Evolutionary conservation across 2,888 invertebrate genomes (phyloP).

Genomic region (Heliconius cydno): DNA sequence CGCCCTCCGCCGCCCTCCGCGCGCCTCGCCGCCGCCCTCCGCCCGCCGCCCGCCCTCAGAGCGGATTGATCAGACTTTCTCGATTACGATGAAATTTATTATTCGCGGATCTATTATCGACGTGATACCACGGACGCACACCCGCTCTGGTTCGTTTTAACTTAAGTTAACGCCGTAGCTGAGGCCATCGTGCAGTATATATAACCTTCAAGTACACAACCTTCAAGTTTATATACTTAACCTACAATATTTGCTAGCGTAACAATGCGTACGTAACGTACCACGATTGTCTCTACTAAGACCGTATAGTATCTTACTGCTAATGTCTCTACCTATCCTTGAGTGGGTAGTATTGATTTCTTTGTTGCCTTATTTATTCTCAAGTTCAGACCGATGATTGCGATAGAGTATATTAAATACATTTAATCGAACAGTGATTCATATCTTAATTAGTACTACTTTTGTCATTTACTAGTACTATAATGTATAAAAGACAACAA

Average conservation of each 20-base stretch:
- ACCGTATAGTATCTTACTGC: constrained; percentile 24
- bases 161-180: background rate
- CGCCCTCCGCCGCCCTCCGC: constrained; percentile 24
- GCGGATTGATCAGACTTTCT: constrained; percentile 77
- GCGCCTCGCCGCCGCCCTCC: constrained; percentile 48
- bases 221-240: background rate
- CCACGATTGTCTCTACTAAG: constrained; percentile 3
- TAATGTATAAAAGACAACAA: constrained; percentile 1
- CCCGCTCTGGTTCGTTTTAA: background rate
- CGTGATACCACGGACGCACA: constrained; percentile 56
- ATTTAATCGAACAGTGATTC: background rate
- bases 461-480: background rate
- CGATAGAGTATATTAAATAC: constrained; percentile 23
- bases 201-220: background rate
- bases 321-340: constrained; percentile 37
- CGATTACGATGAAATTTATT: constrained; percentile 81
- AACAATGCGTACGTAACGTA: constrained; percentile 21
- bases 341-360: constrained; percentile 47
- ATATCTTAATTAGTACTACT: background rate
- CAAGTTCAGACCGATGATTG: constrained; percentile 31
- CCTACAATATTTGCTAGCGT: background rate
- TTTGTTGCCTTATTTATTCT: constrained; percentile 43
- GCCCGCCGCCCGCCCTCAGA: constrained; percentile 53
- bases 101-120: constrained; percentile 79
- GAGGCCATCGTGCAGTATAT: background rate